These are phyloP conservation scores for Hecatera dysodea DNA, from an alignment of 2,888 invertebrate species.

Conservation along the genomic window DNA sequence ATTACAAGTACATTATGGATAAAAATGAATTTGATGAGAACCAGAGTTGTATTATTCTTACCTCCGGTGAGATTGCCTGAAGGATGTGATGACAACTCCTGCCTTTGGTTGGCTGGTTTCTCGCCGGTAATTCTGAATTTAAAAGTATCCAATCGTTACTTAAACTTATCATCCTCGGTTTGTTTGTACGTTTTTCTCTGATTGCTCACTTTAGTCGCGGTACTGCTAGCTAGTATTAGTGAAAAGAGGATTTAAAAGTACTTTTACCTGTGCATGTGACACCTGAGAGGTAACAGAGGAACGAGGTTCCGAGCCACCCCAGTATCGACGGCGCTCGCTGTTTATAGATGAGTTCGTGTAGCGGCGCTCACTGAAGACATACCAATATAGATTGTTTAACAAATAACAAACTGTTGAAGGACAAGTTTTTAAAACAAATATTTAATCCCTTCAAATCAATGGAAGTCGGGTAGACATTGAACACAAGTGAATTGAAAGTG, in stretches of 20 bases:
- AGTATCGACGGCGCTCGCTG: conserved; percentile 86
- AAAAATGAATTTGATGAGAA: conserved; percentile 51
- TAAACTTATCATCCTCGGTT: neutral
- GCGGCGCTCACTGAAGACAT: conserved; percentile 80
- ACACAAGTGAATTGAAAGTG: neutral
- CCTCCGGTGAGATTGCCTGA: conserved; percentile 96
- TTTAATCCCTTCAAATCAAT: neutral
- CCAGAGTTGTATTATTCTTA: conserved; percentile 75
- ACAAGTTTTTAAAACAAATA: neutral
- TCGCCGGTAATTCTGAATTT: conserved; percentile 85
- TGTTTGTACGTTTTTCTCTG: neutral
- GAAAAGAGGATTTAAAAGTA: neutral
- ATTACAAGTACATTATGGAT: conserved; percentile 50
- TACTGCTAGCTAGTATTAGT: neutral
- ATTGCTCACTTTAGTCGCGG: neutral
- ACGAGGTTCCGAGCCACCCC: conserved; percentile 86
- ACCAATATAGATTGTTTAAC: neutral
- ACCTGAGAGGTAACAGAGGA: conserved; percentile 87
- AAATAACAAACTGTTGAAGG: neutral
- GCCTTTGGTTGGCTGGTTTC: conserved; percentile 92
- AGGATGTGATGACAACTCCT: conserved; percentile 97
- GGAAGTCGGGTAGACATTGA: neutral
- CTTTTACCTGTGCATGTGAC: conserved; percentile 82
- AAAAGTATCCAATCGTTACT: conserved; percentile 10
- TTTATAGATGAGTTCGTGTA: conserved; percentile 86